These are phyloP conservation scores for Galeopterus variegatus DNA, from an alignment of 2,113 vertebrate species.

Conservation along the genomic window DNA sequence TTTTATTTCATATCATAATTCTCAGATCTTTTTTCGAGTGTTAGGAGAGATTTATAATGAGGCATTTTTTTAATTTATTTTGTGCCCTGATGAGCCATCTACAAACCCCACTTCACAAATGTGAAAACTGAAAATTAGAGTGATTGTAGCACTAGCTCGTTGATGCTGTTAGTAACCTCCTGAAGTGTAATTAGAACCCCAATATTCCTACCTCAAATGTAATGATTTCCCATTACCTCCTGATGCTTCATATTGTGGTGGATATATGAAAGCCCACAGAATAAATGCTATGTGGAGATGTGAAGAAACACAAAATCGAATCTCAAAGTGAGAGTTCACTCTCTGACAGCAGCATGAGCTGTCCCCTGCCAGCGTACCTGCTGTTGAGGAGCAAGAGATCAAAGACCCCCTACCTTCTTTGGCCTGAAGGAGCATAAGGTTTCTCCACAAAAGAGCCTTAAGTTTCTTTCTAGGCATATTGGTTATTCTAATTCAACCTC, in stretches of 20 bases:
- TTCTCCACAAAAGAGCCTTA: neutral
- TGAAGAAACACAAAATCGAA: neutral
- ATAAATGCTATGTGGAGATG: neutral
- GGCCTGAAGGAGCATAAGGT: neutral
- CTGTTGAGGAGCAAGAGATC: neutral
- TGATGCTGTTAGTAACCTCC: neutral
- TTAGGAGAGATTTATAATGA: neutral
- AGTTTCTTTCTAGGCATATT: slow-evolving; percentile 22
- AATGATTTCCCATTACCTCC: slow-evolving; percentile 1
- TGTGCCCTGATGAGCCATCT: neutral
- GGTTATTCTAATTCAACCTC: slow-evolving; percentile 22
- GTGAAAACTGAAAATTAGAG: neutral
- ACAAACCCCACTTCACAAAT: slow-evolving; percentile 8
- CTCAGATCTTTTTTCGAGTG: neutral
- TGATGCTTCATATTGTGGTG: neutral
- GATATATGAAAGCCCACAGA: slow-evolving; percentile 10
- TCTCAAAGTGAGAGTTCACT: neutral
- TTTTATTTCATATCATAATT: neutral
- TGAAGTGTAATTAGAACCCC: neutral
- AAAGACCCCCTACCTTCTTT: neutral
- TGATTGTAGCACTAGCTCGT: neutral
- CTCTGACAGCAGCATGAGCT: neutral
- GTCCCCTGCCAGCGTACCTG: neutral
- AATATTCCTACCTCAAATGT: neutral
- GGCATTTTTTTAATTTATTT: neutral